phyloP scores from a whole-genome alignment of 2,888 invertebrate genomes.

The Bombylius major region DNA sequence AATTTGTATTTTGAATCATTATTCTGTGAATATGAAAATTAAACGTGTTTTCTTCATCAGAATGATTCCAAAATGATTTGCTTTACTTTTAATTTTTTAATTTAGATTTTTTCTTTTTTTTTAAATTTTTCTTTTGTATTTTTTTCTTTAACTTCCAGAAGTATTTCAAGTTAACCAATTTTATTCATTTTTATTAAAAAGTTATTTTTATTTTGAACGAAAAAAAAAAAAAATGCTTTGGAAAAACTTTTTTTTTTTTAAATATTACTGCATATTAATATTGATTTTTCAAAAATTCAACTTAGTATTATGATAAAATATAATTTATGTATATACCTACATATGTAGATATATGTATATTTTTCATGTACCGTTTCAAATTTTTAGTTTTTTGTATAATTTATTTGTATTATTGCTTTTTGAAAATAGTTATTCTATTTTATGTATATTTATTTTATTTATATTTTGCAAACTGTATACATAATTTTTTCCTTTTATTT shows the following conservation, averaged over 20 bases:
- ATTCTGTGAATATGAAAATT: no score
- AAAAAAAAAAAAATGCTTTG: no score
- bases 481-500: not conserved
- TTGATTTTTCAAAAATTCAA: no score
- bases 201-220: no score
- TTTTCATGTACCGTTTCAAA: not conserved
- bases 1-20: no score
- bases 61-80: not conserved
- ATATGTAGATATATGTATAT: not conserved
- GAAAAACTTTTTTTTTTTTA: no score
- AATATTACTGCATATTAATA: no score
- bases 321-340: no score
- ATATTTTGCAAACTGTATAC: not conserved
- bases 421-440: not conserved
- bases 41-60: no score
- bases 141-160: constrained; percentile 5
- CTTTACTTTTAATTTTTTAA: constrained; percentile 2
- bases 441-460: not conserved
- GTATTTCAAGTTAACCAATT: not conserved
- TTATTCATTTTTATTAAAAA: no score
- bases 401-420: not conserved
- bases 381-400: not conserved
- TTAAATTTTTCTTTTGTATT: constrained; percentile 8
- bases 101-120: constrained; percentile 4
- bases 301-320: not conserved